Base-by-base conservation (phyloP, 2,797 vertebrate genomes). In the Antennarius maculatus region DNA sequence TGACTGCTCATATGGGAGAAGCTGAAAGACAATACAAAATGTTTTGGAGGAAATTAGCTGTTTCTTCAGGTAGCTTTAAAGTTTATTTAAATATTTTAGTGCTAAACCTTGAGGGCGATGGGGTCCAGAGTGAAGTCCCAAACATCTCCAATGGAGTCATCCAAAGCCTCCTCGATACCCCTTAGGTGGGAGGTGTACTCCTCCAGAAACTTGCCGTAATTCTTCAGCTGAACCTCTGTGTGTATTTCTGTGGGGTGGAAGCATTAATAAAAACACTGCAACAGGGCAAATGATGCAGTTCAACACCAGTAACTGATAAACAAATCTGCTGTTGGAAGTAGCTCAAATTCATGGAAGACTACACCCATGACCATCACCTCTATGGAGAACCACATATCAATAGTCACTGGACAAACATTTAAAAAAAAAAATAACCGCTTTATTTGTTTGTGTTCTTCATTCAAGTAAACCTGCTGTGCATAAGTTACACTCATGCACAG, bases 61-160 rank as follows among this genome's bases (percentile, higher is more conserved):
- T 42, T 37, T 6, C 15, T 43, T 55, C 13, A 41, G n/a, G 7
- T 18, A 14, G 18, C 11, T 41, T 5, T 31, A 47, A 23, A 23
- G 23, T 23, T 23, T 23, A 23, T 23, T 47, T 59, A 10, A 73
- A 0, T 15, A n/a, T 62, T 60, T 28, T 17, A 7, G 4, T 8
- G 34, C 15, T 65, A 58, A 80, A 98, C 98, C 94, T 97, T 96
- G 71, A 99, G 90, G 61, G 95, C 92, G 68, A 99, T 96, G 27
- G 98, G 98, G 87, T 99, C 97, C 78, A 99, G 92, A 80, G 93
- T 99, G 86, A 99, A 98, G 89, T 99, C 98, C 98, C 98, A 99
- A 58, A 99, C 97, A 81, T 99, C 97, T 80, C 98, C 98, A 17
- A 98, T 88, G 31, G 96, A 96, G 65, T 98, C 97, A 84, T 99